Evolutionary conservation across 2,113 vertebrate genomes (phyloP), one percentile per base, ranked within the genome.

Genomic region (Hirundichthys speculiger): DNA sequence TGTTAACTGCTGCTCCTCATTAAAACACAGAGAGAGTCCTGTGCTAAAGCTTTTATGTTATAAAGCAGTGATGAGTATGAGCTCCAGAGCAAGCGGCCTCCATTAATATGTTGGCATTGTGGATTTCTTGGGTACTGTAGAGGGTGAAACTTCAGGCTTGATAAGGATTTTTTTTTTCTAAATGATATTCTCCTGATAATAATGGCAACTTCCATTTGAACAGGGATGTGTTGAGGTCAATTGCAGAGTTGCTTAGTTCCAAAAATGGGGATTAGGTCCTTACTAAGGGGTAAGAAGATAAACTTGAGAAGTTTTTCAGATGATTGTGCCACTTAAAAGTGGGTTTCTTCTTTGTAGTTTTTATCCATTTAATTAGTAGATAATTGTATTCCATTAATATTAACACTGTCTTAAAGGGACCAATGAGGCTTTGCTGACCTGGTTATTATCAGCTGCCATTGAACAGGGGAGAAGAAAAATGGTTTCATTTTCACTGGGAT

Each of bases 371-470:
- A 64, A 48, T 82, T 51, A 43, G 15, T 21, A 45, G 25, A 69
- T 65, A 64, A 64, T 64, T 64, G 47, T 24, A 13, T 38, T 15
- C 59, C 41, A 62, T 71, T 48, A 59, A 57, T 42, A 52, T 39
- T 22, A 27, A 40, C 51, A 53, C 14, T 52, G 13, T 39, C 24
- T 30, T 20, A 58, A 48, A 56, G 42, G 3, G 47, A 63, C 41
- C 46, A 52, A 64, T 71, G 18, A 14, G 0, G 18, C 40, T 59
- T 70, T 38, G 13, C 43, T 64, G 38, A 52, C 58, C 19, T 66
- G 24, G 13, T 76, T 41, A 61, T 57, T 34, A 56, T 43, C 5
- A 1, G 8, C 14, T 40, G 22, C 41, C 22, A 20, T 43, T 18
- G 25, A 20, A 22, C 15, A 61, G 18, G 51, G 20, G 41, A 11